These are phyloP conservation scores for Bubo bubo DNA, from an alignment of 2,113 vertebrate species.

Conservation along the genomic window DNA sequence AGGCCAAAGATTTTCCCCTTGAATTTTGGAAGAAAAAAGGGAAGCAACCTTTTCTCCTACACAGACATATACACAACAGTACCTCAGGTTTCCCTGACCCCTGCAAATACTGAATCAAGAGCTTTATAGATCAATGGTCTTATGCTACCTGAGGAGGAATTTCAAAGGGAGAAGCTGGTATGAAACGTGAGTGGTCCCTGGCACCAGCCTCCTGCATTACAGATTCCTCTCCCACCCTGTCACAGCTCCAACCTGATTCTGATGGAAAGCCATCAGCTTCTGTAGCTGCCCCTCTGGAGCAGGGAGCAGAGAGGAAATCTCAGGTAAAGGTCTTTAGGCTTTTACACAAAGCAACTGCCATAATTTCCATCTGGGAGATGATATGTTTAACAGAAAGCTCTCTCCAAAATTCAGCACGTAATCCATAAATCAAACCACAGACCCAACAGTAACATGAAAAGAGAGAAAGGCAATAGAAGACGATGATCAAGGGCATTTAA, in stretches of 20 bases:
- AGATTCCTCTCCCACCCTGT: not conserved
- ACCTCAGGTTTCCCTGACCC: not conserved
- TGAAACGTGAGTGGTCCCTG: not conserved
- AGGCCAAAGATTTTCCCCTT: not conserved
- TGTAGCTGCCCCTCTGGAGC: not conserved
- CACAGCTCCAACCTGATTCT: not conserved
- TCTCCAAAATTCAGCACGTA: not conserved
- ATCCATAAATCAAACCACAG: not conserved
- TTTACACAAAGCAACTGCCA: not conserved
- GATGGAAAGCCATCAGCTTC: not conserved
- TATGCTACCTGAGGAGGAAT: not conserved
- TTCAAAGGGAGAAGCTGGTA: not conserved
- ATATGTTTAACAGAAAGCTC: not conserved
- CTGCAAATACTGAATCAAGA: not conserved
- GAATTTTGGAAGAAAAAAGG: not conserved
- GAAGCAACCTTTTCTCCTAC: not conserved
- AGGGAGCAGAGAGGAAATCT: not conserved
- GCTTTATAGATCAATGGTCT: not conserved
- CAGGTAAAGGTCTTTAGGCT: constrained; percentile 7
- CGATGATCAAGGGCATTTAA: not conserved
- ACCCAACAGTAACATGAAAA: not conserved
- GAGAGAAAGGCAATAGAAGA: not conserved
- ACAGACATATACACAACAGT: not conserved
- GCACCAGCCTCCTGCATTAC: not conserved
- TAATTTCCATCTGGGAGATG: not conserved